Percentiles rank a stretch among this genome's conserved stretches.
Conservation (phyloP, 2,888 invertebrate species). For the Dusona sp. region DNA sequence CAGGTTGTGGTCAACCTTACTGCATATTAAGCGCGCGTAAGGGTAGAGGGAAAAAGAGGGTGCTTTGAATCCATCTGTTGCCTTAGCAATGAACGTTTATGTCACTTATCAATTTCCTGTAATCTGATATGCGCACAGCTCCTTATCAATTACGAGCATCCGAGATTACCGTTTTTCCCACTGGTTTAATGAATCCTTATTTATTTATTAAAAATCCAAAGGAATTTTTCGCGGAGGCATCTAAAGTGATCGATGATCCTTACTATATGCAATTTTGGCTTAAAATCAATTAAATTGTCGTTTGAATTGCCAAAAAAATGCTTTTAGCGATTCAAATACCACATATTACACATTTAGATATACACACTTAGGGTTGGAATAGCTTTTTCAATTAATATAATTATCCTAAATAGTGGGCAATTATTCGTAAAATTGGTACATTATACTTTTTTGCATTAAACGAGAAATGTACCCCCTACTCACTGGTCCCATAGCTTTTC, state of each 20-base stretch:
- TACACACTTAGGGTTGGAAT: no score
- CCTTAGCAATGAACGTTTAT: slow-evolving; percentile 39
- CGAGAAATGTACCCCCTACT: neutral
- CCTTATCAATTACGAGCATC: neutral
- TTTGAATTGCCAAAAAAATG: no score
- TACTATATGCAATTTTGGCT: no score
- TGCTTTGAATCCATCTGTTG: slow-evolving; percentile 33
- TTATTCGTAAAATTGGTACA: no score
- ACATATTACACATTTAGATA: no score
- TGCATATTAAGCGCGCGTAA: slow-evolving; percentile 8
- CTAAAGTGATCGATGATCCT: no score
- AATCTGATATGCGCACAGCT: neutral
- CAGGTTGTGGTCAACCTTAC: slow-evolving; percentile 13
- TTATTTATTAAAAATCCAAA: no score
- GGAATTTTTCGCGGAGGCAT: no score
- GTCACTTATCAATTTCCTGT: neutral
- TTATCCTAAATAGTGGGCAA: no score
- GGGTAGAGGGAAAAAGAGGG: slow-evolving; percentile 1
- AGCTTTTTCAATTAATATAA: no score
- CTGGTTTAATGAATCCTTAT: neutral
- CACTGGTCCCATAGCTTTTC: neutral
- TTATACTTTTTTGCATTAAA: no score
- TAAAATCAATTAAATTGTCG: neutral
- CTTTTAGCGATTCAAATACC: no score
- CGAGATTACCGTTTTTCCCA: neutral